Evolutionary conservation across 2,113 vertebrate genomes (phyloP).

Genomic region (Lethenteron reissneri): DNA sequence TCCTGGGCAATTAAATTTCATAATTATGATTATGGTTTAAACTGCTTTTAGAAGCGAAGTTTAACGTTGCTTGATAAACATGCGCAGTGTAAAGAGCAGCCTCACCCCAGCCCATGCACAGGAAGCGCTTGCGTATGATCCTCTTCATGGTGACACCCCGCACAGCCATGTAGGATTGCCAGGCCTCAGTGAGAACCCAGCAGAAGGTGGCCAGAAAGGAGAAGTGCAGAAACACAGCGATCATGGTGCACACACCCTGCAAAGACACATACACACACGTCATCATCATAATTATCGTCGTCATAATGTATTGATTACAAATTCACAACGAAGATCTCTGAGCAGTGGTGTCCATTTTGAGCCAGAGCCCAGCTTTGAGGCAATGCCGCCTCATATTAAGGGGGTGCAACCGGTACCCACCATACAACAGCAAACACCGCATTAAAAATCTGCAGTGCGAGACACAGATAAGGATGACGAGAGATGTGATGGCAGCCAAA

Average conservation of each 20-base stretch:
- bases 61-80: not conserved
- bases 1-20: too few relatives aligned
- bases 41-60: too few relatives aligned
- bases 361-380: slow-evolving; percentile 11
- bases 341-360: slow-evolving; percentile 16
- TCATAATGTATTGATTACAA: slow-evolving; percentile 8
- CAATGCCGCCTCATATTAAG: too few relatives aligned
- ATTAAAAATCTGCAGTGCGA: too few relatives aligned
- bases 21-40: too few relatives aligned
- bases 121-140: slow-evolving; percentile 87
- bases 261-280: slow-evolving; percentile 17
- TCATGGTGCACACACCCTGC: slow-evolving; percentile 84
- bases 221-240: slow-evolving; percentile 93
- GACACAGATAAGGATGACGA: too few relatives aligned
- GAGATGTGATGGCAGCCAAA: too few relatives aligned
- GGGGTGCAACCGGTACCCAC: too few relatives aligned
- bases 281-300: not conserved
- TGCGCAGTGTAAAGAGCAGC: slow-evolving; percentile 10
- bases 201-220: slow-evolving; percentile 99
- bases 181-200: slow-evolving; percentile 97
- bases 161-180: slow-evolving; percentile 99
- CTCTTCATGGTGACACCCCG: slow-evolving; percentile 92
- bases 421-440: too few relatives aligned
- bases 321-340: slow-evolving; percentile 11
- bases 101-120: slow-evolving; percentile 98